A percentile compares a stretch with the other conserved stretches of the same genome.
Evolutionary conservation across 1,140 invertebrate genomes (phyloP).

Genomic region (Bombus polaris): DNA sequence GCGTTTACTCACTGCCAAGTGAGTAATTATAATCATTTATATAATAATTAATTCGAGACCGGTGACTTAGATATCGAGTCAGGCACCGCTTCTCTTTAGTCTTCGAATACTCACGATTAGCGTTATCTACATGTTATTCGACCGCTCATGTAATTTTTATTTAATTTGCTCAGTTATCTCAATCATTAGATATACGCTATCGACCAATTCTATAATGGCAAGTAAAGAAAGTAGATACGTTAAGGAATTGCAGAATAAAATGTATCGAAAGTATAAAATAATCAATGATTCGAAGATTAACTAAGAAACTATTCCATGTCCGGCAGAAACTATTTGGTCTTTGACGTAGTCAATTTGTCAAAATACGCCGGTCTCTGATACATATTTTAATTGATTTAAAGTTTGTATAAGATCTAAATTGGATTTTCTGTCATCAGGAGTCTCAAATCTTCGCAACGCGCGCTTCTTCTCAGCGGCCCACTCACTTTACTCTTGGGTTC

Average conservation of each 20-base stretch:
- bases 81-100: not conserved
- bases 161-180: too few species aligned
- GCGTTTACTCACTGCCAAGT: slow-evolving; percentile 78
- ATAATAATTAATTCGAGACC: not conserved
- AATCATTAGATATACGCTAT: too few species aligned
- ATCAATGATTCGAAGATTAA: not conserved
- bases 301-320: not conserved
- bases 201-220: too few species aligned
- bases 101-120: too few species aligned
- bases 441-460: slow-evolving; percentile 85
- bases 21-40: slow-evolving; percentile 38
- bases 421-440: slow-evolving; percentile 1
- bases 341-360: not conserved
- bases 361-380: not conserved
- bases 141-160: too few species aligned
- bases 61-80: not conserved
- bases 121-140: too few species aligned
- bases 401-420: not conserved
- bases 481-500: slow-evolving; percentile 86
- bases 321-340: not conserved
- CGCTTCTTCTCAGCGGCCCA: slow-evolving; percentile 87
- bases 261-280: too few species aligned
- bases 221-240: too few species aligned
- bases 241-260: too few species aligned
- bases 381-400: not conserved